phyloP scores from a whole-genome alignment of 2,888 invertebrate species.

The Dryocosmus kuriphilus region DNA sequence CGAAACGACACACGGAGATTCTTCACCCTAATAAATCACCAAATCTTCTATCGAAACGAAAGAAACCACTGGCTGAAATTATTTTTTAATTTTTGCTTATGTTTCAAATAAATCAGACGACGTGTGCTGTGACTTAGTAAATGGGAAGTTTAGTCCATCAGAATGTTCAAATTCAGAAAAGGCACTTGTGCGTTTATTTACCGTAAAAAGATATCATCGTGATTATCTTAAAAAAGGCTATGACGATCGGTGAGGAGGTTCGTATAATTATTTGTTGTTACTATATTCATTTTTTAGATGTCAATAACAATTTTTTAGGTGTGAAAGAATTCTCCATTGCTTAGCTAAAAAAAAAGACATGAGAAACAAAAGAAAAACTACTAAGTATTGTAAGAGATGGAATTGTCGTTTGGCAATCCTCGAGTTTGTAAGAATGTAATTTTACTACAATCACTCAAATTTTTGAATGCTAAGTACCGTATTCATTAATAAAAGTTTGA shows the following conservation, averaged over 20 bases:
- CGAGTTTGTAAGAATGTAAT: not conserved
- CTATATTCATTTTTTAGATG: not conserved
- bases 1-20: no score
- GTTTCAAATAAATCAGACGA: not conserved
- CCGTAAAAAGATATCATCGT: not conserved
- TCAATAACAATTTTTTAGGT: not conserved
- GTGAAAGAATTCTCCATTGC: not conserved
- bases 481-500: no score
- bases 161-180: not conserved
- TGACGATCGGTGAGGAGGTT: not conserved
- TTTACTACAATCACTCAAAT: no score
- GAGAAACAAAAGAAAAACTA: not conserved
- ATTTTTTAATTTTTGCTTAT: not conserved
- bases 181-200: not conserved
- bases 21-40: no score
- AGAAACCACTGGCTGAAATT: not conserved
- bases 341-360: not conserved
- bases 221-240: not conserved
- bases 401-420: not conserved
- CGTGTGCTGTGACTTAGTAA: not conserved
- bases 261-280: not conserved
- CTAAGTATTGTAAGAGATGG: no score
- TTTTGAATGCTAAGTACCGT: no score
- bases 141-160: not conserved
- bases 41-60: no score